Evolutionary conservation across 2,797 vertebrate species (phyloP).

Genomic region (Eidolon dupreanum): DNA sequence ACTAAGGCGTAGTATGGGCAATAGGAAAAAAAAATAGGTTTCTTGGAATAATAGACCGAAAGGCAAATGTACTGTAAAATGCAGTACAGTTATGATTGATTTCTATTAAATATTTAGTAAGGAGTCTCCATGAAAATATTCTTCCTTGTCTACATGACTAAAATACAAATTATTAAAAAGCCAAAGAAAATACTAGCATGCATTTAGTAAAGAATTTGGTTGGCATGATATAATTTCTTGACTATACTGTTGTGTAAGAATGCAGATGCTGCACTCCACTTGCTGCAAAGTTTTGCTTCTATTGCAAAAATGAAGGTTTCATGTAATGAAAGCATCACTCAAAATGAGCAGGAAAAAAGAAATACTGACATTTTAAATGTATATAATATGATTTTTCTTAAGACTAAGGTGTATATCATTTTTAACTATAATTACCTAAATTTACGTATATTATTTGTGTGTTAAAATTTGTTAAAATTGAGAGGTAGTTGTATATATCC

Average conservation of each 20-base stretch:
- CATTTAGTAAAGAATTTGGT: background rate
- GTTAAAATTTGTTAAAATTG: background rate
- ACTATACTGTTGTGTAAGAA: background rate
- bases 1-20: background rate
- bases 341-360: constrained; percentile 9
- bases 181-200: background rate
- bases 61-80: background rate
- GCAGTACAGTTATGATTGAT: accelerated
- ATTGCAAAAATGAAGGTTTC: background rate
- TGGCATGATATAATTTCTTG: background rate
- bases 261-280: background rate
- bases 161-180: background rate
- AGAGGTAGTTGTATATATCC: background rate
- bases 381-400: background rate
- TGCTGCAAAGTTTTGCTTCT: background rate
- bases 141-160: background rate
- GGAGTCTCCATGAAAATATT: background rate
- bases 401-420: background rate
- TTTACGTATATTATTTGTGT: background rate
- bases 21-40: background rate
- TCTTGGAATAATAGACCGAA: background rate
- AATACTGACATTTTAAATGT: background rate
- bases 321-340: background rate
- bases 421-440: background rate
- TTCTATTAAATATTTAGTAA: background rate